A percentile compares a stretch with the other conserved stretches of the same genome.
Evolutionary conservation across 2,888 invertebrate species (phyloP).

Genomic region (Ptycholaimellus sp.): DNA sequence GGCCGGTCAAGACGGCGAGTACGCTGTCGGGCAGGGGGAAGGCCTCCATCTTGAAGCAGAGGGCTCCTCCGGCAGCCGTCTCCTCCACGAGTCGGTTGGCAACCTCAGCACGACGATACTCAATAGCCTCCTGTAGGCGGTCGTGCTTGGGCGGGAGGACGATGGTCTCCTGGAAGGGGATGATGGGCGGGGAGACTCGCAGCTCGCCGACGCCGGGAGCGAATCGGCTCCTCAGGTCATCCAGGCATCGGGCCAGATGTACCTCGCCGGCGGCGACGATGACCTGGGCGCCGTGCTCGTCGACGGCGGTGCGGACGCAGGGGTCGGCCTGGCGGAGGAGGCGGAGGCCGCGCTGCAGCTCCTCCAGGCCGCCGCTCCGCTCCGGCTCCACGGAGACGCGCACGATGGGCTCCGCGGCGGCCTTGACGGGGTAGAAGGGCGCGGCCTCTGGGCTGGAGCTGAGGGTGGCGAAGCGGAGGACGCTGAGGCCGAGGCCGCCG

Average conservation of each 20-base stretch:
- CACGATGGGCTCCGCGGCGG: conserved; percentile 52
- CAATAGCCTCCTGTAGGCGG: no score
- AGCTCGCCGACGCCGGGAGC: conserved; percentile 34
- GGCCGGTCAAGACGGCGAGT: no score
- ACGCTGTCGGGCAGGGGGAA: no score
- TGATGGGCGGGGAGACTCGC: conserved; percentile 73
- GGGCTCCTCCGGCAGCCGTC: no score
- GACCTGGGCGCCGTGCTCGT: conserved; percentile 77
- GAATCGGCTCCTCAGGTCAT: conserved; percentile 47
- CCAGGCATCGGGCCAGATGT: conserved; percentile 71
- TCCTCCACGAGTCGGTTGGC: no score
- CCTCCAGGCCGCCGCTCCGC: no score
- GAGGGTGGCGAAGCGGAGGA: conserved; percentile 60
- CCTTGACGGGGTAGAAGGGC: conserved; percentile 51
- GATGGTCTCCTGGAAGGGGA: conserved; percentile 74
- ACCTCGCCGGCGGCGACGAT: conserved; percentile 83
- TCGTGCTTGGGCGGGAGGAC: conserved; percentile 49
- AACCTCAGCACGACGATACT: no score
- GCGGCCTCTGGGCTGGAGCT: conserved; percentile 56
- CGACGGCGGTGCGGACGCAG: conserved; percentile 49
- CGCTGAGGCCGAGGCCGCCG: conserved; percentile 45
- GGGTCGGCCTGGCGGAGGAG: conserved; percentile 78
- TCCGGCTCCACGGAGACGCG: conserved; percentile 67
- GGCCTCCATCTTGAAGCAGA: no score
- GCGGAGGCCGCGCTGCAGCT: conserved; percentile 41